phyloP scores from a whole-genome alignment of 2,113 vertebrate species.

The Carlito syrichta region DNA sequence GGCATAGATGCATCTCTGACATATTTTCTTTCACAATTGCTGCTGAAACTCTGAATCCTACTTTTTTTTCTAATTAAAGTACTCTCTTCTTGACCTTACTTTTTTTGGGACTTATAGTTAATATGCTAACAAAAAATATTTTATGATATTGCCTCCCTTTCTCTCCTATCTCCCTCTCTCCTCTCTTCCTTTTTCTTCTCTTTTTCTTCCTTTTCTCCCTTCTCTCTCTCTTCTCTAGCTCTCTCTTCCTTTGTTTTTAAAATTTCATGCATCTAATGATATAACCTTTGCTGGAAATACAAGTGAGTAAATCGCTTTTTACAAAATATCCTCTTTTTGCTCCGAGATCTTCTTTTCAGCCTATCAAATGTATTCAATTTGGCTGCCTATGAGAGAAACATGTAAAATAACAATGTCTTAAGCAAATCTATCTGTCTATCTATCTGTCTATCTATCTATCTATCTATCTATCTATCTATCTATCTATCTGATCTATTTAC shows the following conservation, averaged over 20 bases:
- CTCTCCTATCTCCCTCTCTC: neutral
- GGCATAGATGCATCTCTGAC: neutral
- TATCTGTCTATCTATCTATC: neutral
- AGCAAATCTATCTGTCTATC: too few species aligned
- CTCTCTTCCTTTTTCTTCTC: neutral
- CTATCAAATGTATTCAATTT: neutral
- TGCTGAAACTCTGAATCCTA: neutral
- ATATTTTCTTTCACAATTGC: neutral
- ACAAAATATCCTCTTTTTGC: neutral
- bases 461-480: neutral
- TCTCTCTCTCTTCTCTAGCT: rapidly evolving
- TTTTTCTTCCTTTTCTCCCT: rapidly evolving
- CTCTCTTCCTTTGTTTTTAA: neutral
- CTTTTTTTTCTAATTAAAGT: neutral
- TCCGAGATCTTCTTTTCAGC: neutral
- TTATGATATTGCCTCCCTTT: neutral
- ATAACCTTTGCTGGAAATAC: neutral
- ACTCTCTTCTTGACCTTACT: neutral
- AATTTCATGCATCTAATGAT: neutral
- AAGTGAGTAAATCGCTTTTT: neutral
- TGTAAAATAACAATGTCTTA: neutral
- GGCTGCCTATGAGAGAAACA: neutral
- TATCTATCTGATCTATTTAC: neutral
- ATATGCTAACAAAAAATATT: neutral
- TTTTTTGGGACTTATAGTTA: neutral